These are phyloP conservation scores for Porites cylindrica DNA, from an alignment of 92 coral and sea anemone species.

Conservation along the genomic window DNA sequence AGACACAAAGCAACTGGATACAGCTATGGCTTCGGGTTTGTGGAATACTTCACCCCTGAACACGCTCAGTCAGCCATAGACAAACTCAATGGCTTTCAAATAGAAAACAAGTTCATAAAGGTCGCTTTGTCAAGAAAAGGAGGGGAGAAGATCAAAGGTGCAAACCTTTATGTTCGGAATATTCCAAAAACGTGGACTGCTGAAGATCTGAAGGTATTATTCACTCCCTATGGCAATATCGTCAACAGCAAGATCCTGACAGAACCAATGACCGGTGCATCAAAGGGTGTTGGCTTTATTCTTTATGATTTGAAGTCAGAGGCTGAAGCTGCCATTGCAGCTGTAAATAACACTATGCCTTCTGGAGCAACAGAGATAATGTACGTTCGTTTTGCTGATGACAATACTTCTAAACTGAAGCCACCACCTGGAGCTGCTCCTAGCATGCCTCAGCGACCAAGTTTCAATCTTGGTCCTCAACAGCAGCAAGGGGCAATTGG, in stretches of 20 bases:
- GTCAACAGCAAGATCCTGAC: constrained; percentile 77
- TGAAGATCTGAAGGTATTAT: constrained; percentile 61
- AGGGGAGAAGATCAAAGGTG: constrained; percentile 80
- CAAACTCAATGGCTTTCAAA: constrained; percentile 66
- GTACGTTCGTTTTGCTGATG: constrained; percentile 85
- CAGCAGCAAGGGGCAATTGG: constrained; percentile 62
- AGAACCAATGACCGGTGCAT: constrained; percentile 73
- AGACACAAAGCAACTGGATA: constrained; percentile 82
- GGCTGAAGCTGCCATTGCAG: constrained; percentile 81
- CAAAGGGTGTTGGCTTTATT: constrained; percentile 85
- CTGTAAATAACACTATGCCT: constrained; percentile 66
- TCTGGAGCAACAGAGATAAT: constrained; percentile 66
- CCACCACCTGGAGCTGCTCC: constrained; percentile 57
- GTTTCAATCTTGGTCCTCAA: constrained; percentile 40
- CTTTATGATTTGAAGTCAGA: constrained; percentile 73
- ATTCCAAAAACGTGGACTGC: constrained; percentile 69
- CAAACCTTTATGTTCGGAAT: constrained; percentile 82
- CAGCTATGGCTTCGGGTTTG: constrained; percentile 91
- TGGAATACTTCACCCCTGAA: constrained; percentile 88
- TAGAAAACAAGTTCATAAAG: constrained; percentile 77
- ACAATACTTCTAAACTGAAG: constrained; percentile 72
- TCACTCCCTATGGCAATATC: constrained; percentile 67
- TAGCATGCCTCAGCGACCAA: constrained; percentile 36
- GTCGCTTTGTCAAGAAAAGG: constrained; percentile 86
- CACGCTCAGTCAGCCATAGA: constrained; percentile 86